Evolutionary conservation across 2,888 invertebrate genomes (phyloP).

Genomic region (Drosophila mimetica): DNA sequence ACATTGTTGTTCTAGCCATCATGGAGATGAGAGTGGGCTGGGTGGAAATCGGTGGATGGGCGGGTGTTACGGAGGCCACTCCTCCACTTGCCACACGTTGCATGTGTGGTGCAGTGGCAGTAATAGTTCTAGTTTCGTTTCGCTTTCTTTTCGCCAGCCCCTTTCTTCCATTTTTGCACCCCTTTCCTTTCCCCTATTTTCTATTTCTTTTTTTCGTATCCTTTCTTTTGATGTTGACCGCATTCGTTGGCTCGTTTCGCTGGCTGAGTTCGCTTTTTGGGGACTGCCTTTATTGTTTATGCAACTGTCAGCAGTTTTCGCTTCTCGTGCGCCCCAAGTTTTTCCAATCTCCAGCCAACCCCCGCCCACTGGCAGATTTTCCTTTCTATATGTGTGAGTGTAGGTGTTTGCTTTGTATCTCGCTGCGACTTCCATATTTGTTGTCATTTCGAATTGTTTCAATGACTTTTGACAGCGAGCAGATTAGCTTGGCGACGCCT

Average conservation of each 20-base stretch:
- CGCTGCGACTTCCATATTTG: slow-evolving; percentile 66
- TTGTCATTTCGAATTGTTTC: slow-evolving; percentile 77
- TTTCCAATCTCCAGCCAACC: slow-evolving; percentile 28
- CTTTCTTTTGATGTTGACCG: slow-evolving; percentile 73
- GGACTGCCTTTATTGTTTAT: slow-evolving; percentile 68
- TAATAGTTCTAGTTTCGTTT: slow-evolving; percentile 65
- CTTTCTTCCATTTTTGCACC: slow-evolving; percentile 8
- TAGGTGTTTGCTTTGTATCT: slow-evolving; percentile 52
- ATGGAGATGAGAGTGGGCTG: slow-evolving; percentile 22
- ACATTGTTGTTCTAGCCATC: slow-evolving; percentile 71
- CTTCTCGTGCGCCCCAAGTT: slow-evolving; percentile 39
- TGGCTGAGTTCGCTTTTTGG: slow-evolving; percentile 39
- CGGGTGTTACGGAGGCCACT: slow-evolving; percentile 11
- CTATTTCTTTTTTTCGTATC: slow-evolving; percentile 9
- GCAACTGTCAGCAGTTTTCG: slow-evolving; percentile 77
- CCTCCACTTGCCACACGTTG: slow-evolving; percentile 14
- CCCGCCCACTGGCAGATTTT: slow-evolving; percentile 2
- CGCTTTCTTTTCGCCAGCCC: slow-evolving; percentile 22
- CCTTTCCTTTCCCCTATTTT: slow-evolving; percentile 19
- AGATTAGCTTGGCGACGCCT: slow-evolving; percentile 73
- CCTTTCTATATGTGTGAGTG: slow-evolving; percentile 7
- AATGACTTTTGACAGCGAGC: slow-evolving; percentile 72
- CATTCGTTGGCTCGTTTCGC: slow-evolving; percentile 56
- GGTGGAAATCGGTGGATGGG: neutral
- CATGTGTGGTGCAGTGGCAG: slow-evolving; percentile 32